Percentiles rank a stretch among this genome's conserved stretches.
Conservation (phyloP, 2,888 invertebrate genomes). For the Agrochola lota region DNA sequence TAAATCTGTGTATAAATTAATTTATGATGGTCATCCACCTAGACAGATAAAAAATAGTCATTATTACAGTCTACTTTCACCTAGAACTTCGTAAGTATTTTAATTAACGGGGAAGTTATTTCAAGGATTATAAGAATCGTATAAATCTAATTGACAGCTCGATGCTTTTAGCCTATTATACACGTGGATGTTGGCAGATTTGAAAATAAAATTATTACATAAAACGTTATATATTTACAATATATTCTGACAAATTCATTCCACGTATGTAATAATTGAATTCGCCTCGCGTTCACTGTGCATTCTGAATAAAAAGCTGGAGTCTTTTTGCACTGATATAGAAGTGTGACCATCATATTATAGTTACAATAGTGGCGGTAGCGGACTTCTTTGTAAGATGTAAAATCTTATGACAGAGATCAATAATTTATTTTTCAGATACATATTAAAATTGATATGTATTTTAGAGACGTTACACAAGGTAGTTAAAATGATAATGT, state of each 20-base stretch:
- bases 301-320: conserved; percentile 68
- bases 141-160: conserved; percentile 89
- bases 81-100: conserved; percentile 82
- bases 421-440: conserved; percentile 78
- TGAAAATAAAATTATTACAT: conserved; percentile 87
- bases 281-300: conserved; percentile 85
- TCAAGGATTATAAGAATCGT: conserved; percentile 89
- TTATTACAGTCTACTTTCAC: conserved; percentile 88
- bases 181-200: conserved; percentile 88
- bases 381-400: conserved; percentile 61
- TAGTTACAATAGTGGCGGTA: conserved; percentile 64
- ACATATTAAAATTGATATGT: conserved; percentile 85
- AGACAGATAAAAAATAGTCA: conserved; percentile 90
- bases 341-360: conserved; percentile 78
- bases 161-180: conserved; percentile 85
- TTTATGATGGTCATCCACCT: conserved; percentile 90
- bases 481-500: conserved; percentile 64
- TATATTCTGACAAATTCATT: conserved; percentile 85
- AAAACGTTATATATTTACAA: conserved; percentile 89
- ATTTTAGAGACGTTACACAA: conserved; percentile 76
- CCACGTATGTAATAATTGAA: conserved; percentile 85
- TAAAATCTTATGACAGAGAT: conserved; percentile 77
- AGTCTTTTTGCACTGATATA: conserved; percentile 52
- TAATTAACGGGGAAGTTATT: conserved; percentile 80
- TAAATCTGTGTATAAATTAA: conserved; percentile 89